A percentile compares a stretch with the other conserved stretches of the same genome.
These are phyloP conservation scores for Ganaspis brasiliensis DNA, from an alignment of 2,888 invertebrate species.

Conservation along the genomic window DNA sequence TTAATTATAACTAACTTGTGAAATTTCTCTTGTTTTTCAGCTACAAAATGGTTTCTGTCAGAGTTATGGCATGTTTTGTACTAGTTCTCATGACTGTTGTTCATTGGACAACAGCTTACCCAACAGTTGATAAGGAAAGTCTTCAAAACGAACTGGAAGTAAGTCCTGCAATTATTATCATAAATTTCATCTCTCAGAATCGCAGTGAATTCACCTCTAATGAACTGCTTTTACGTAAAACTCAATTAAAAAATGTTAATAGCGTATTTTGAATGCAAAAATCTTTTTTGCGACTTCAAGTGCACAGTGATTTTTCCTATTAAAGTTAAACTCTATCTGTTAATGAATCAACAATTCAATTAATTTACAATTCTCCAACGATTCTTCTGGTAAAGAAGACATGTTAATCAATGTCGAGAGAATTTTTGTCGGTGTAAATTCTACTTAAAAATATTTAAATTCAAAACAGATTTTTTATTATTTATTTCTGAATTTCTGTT, in stretches of 20 bases:
- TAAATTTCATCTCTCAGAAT: background rate
- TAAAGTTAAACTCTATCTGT: too few species aligned
- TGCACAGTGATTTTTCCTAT: too few species aligned
- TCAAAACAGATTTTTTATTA: too few species aligned
- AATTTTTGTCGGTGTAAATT: too few species aligned
- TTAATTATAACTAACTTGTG: too few species aligned
- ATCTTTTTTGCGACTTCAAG: background rate
- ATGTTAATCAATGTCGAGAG: too few species aligned
- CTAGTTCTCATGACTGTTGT: conserved; percentile 28
- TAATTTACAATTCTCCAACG: too few species aligned
- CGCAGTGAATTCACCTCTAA: background rate
- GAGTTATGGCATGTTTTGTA: conserved; percentile 37
- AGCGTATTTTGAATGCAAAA: background rate
- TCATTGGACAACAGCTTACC: conserved; percentile 15
- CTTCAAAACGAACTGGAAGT: conserved; percentile 34
- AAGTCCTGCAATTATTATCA: conserved; percentile 16
- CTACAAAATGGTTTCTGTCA: conserved; percentile 14
- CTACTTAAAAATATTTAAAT: too few species aligned
- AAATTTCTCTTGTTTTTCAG: background rate
- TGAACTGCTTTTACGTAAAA: background rate
- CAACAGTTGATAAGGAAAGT: conserved; percentile 31
- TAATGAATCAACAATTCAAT: too few species aligned
- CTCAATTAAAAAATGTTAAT: background rate
- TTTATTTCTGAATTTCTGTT: too few species aligned
- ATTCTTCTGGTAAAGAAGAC: too few species aligned